Evolutionary conservation across 2,797 vertebrate genomes (phyloP), one percentile per base, ranked within the genome.

Genomic region (Mergus octosetaceus): DNA sequence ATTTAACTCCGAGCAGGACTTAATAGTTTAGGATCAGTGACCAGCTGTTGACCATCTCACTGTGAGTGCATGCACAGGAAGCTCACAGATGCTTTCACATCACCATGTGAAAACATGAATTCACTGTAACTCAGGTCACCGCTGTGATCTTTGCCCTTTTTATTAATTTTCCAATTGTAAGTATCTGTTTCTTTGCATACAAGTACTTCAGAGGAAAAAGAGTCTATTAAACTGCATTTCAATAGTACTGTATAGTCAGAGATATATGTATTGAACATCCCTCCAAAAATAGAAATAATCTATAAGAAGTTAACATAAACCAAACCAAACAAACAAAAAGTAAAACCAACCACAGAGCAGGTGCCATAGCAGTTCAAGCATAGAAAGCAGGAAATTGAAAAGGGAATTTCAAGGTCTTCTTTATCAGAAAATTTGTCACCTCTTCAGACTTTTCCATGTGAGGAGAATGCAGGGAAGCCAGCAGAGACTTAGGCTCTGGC

Each of bases 351-450:
- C 93, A 39, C 38, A 66, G 32, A 87, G 77, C 36, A 88, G 77
- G 47, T 2, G 9, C 28, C 49, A 54, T 3, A 77, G 18, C 39
- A 81, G 53, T 5, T 91, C 64, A 43, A 49, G 57, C 56, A 74
- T 1, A 22, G 65, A 71, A 17, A 64, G 16, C 0, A 49, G 57
- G 43, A 91, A 90, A 91, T 77, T 75, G 75, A 77, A 80, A 57
- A 85, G 28, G 72, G 72, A 78, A 82, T 93, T 85, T 77, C 38
- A 85, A 69, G 75, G 32, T 2, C 0, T 60, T 82, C 64, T 75
- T 47, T 62, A 62, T 91, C 62, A 65, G 58, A 90, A 81, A 86
- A 81, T 34, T 38, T 91, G 87, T 75, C 79, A 86, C 47, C n/a
- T 60, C 34, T 68, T 91, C 77, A 54, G 49, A 60, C 20, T 43